These are phyloP conservation scores for Danaus chrysippus DNA, from an alignment of 2,888 invertebrate species.

Conservation along the genomic window DNA sequence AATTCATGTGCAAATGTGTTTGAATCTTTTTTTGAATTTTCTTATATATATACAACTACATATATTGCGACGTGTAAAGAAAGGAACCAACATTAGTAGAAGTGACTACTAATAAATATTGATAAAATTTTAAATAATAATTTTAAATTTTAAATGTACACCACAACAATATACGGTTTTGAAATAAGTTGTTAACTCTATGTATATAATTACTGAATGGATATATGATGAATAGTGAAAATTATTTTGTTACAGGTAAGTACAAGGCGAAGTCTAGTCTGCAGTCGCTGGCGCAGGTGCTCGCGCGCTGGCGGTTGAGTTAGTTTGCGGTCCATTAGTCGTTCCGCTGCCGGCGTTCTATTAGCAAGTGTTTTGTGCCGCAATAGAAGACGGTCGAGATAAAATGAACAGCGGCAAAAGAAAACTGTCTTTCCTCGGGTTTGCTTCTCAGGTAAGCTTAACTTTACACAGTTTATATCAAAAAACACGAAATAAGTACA, in stretches of 20 bases:
- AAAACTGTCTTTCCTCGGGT: constrained; percentile 87
- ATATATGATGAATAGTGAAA: background rate
- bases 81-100: no score
- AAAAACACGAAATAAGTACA: no score
- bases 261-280: constrained; percentile 17
- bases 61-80: no score
- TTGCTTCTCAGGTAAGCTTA: constrained; percentile 78
- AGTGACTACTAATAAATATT: no score
- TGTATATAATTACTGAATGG: no score
- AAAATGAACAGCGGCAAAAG: constrained; percentile 79
- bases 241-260: constrained; percentile 21
- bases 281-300: constrained; percentile 18
- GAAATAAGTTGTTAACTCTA: no score
- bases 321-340: constrained; percentile 30
- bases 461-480: background rate
- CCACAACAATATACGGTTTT: no score
- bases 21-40: no score
- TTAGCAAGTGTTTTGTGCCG: constrained; percentile 33
- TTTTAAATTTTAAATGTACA: no score
- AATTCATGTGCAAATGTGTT: no score
- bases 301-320: constrained; percentile 22
- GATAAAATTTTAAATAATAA: no score
- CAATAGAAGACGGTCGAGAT: constrained; percentile 17
- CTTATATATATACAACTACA: no score
- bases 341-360: constrained; percentile 38